Percentiles rank a stretch among this genome's conserved stretches.
These are phyloP conservation scores for Clostera curtula DNA, from an alignment of 2,888 invertebrate species.

Conservation along the genomic window DNA sequence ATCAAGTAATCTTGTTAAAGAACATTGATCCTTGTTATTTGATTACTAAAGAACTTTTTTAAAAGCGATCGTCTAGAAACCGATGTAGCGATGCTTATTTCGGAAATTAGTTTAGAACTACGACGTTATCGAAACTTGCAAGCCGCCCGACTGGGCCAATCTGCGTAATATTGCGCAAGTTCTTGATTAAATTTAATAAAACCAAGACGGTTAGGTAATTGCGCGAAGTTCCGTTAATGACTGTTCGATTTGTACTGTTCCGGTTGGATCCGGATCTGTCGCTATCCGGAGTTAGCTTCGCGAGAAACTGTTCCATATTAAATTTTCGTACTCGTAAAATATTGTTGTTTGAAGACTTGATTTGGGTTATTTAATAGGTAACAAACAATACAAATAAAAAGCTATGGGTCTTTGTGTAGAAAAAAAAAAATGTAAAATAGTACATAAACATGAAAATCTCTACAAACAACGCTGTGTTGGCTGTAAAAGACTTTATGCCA, in stretches of 20 bases:
- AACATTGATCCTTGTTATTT: slow-evolving; percentile 54
- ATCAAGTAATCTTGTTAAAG: slow-evolving; percentile 47
- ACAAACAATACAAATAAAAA: too few relatives aligned
- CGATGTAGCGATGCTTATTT: slow-evolving; percentile 63
- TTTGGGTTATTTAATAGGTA: too few relatives aligned
- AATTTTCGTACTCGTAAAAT: slow-evolving; percentile 15
- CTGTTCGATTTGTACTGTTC: slow-evolving; percentile 63
- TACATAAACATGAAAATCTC: too few relatives aligned
- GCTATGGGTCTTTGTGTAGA: too few relatives aligned
- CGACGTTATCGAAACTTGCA: slow-evolving; percentile 70
- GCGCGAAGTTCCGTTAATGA: slow-evolving; percentile 70
- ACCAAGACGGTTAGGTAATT: slow-evolving; percentile 72
- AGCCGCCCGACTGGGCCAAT: slow-evolving; percentile 69
- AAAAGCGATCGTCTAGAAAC: slow-evolving; percentile 56
- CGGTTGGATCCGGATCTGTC: slow-evolving; percentile 42
- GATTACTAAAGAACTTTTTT: too few relatives aligned
- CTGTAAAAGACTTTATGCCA: too few relatives aligned
- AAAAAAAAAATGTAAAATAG: too few relatives aligned
- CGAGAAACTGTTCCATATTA: slow-evolving; percentile 8
- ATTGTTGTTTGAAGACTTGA: too few relatives aligned
- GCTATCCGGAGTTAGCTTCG: slow-evolving; percentile 17
- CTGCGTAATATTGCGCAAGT: slow-evolving; percentile 73
- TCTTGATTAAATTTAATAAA: slow-evolving; percentile 76
- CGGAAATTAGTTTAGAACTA: slow-evolving; percentile 71
- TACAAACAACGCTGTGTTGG: too few relatives aligned